Percentiles rank a stretch among this genome's conserved stretches.
Evolutionary conservation across 1,140 invertebrate species (phyloP).

Genomic region (Anoplophora glabripennis): DNA sequence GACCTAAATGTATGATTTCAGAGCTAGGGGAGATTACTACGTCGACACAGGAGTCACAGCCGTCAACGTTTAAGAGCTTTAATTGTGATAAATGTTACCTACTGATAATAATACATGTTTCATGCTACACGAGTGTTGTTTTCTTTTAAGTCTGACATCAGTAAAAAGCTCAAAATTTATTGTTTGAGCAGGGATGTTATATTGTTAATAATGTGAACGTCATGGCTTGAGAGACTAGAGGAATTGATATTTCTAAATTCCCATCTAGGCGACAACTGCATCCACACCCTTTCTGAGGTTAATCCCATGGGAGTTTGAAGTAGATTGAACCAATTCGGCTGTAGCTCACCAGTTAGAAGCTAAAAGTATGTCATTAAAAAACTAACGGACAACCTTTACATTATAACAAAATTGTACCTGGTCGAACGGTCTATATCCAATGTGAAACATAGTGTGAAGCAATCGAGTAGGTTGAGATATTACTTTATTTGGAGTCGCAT

Average conservation of each 20-base stretch:
- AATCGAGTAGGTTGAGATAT: conserved; percentile 57
- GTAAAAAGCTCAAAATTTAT: too few species aligned
- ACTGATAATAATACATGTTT: too few species aligned
- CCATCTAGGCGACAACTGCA: conserved; percentile 53
- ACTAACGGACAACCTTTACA: conserved; percentile 9
- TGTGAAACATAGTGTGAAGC: conserved; percentile 73
- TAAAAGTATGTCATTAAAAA: too few species aligned
- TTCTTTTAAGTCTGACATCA: too few species aligned
- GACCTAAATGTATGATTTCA: neutral
- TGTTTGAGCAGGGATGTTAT: conserved; percentile 31
- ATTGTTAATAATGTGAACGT: conserved; percentile 32
- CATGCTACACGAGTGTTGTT: too few species aligned
- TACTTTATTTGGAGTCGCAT: conserved; percentile 49
- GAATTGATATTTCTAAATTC: conserved; percentile 48
- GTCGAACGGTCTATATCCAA: conserved; percentile 67
- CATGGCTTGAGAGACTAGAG: conserved; percentile 18
- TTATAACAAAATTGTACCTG: conserved; percentile 52
- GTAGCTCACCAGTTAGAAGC: conserved; percentile 41
- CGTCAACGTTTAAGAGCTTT: neutral
- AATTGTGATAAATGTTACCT: too few species aligned
- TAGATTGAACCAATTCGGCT: conserved; percentile 55
- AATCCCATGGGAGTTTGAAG: conserved; percentile 56
- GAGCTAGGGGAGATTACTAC: neutral
- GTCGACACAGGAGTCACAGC: neutral
- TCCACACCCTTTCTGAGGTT: conserved; percentile 53